Evolutionary conservation across 30 jellyfish, hydroid and myxozoan species (phyloP), one percentile per base, ranked within the genome.

Genomic region (Morbakka virulenta): DNA sequence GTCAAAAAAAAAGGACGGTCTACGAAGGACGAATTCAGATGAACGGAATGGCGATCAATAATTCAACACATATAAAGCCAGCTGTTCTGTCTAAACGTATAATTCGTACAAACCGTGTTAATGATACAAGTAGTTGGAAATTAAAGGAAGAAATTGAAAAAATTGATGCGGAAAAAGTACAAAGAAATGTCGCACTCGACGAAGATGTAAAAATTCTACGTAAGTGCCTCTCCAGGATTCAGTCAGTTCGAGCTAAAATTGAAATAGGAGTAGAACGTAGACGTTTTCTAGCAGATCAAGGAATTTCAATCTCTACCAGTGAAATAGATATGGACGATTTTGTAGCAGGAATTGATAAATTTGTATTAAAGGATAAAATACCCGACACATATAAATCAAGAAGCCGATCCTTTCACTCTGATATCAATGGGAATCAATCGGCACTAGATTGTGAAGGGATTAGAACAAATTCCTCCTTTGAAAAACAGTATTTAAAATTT

Each of bases 261-360:
- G 86, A 72, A 49, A 48, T 72, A 9, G 74, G 95, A 49, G 70
- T 78, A 0, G 65, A 31, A 24, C 72, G 95, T 2, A 62, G 95
- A 36, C 73, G 74, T 41, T 74, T 72, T 66, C 68, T 83, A 13
- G 34, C 74, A 17, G 83, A 83, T 2, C 95, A 83, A 21, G 95
- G 95, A 27, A 84, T 83, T 1, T 72, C 41, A 23, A 20, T 83
- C 41, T 67, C 64, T 4, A 79, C 47, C 23, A 74, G 51, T 34
- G 78, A 64, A 29, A 80, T 72, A 0, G 28, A 64, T 41, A 83
- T 83, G 85, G 88, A 83, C 62, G 95, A 83, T 32, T 83, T 83
- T 33, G 71, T 83, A 25, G 63, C 80, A 0, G 95, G 81, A 1
- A 79, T 83, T 50, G 95, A 83, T 28, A 71, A 73, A 35, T 52